These are phyloP conservation scores for Cremastobaeus sp. DNA, from an alignment of 2,888 invertebrate genomes.

Conservation along the genomic window DNA sequence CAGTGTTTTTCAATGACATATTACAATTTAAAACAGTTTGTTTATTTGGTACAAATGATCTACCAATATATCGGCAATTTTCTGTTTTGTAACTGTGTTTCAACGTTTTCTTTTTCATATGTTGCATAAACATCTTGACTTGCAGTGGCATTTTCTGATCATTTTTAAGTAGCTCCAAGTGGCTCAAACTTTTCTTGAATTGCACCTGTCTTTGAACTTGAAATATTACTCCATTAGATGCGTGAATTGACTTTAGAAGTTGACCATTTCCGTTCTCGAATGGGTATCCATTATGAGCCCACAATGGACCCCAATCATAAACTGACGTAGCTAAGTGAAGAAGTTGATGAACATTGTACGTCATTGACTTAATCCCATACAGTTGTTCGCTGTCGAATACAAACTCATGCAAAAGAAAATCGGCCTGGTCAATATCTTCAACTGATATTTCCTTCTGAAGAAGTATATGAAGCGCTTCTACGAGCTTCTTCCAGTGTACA, in stretches of 20 bases:
- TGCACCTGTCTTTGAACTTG: conserved; percentile 38
- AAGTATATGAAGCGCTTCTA: conserved; percentile 11
- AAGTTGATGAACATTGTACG: conserved; percentile 52
- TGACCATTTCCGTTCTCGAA: conserved; percentile 46
- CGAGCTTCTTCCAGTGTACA: conserved; percentile 15
- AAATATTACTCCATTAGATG: conserved; percentile 33
- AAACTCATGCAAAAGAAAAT: conserved; percentile 21
- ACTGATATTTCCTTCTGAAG: background rate
- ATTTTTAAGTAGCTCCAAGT: background rate
- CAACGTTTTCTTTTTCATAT: background rate
- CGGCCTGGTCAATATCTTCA: conserved; percentile 17
- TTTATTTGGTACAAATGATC: conserved; percentile 4
- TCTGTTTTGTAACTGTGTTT: conserved; percentile 5
- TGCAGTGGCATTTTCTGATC: background rate
- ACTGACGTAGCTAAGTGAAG: conserved; percentile 48
- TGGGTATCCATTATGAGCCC: conserved; percentile 46
- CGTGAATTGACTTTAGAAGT: conserved; percentile 42
- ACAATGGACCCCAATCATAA: conserved; percentile 50
- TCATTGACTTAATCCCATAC: conserved; percentile 45
- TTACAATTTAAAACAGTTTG: conserved; percentile 4
- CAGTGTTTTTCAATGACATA: conserved; percentile 13
- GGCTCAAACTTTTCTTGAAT: conserved; percentile 9
- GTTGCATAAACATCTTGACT: background rate
- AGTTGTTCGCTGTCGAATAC: conserved; percentile 18
- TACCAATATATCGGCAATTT: conserved; percentile 6